Evolutionary conservation across 2,888 invertebrate species (phyloP).

Genomic region (Phyto melanocephala): DNA sequence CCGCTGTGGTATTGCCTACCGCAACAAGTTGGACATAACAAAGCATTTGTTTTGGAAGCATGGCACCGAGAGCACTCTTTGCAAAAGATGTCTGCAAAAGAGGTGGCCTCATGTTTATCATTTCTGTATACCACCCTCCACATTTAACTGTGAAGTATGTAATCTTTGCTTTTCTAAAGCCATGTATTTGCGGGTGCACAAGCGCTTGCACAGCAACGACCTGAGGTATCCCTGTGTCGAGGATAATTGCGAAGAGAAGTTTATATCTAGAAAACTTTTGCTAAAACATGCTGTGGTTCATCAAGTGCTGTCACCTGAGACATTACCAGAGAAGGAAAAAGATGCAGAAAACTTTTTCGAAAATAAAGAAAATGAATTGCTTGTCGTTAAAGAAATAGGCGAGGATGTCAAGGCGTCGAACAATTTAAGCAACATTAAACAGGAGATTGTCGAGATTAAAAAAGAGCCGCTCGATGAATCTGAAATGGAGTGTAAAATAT

Average conservation of each 20-base stretch:
- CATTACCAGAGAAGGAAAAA: background rate
- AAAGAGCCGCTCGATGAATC: constrained; percentile 48
- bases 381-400: background rate
- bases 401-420: constrained; percentile 6
- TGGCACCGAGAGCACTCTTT: constrained; percentile 91
- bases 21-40: constrained; percentile 92
- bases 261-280: constrained; percentile 89
- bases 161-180: constrained; percentile 86
- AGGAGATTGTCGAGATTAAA: constrained; percentile 41
- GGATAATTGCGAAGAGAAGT: constrained; percentile 86
- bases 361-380: constrained; percentile 22
- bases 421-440: constrained; percentile 11
- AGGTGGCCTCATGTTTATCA: constrained; percentile 96
- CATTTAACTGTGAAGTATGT: constrained; percentile 90
- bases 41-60: constrained; percentile 96
- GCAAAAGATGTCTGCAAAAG: constrained; percentile 91
- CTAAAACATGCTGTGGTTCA: constrained; percentile 86
- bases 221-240: constrained; percentile 86
- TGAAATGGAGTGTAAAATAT: constrained; percentile 23
- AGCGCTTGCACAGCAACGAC: constrained; percentile 86
- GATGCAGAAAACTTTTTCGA: constrained; percentile 18
- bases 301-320: constrained; percentile 60
- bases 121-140: constrained; percentile 89
- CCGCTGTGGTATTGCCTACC: constrained; percentile 91
- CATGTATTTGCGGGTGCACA: constrained; percentile 90